Evolutionary conservation across 2,113 vertebrate species (phyloP).

Genomic region (Acrocephalus arundinaceus): DNA sequence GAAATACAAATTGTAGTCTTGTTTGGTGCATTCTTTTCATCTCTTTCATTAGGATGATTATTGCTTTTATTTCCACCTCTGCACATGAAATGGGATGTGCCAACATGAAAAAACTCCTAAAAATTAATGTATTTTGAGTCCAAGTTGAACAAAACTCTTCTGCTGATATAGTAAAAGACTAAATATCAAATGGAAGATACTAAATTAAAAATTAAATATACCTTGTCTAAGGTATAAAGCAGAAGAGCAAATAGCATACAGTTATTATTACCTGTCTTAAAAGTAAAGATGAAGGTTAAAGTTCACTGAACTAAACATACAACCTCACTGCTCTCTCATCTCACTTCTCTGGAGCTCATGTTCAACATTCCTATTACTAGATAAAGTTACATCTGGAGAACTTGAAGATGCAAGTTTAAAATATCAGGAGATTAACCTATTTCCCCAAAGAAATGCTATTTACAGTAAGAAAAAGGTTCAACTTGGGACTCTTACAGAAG

Average conservation of each 20-base stretch:
- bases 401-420: background rate
- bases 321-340: background rate
- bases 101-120: background rate
- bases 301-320: background rate
- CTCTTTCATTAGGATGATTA: background rate
- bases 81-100: background rate
- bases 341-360: background rate
- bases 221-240: background rate
- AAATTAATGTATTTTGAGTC: background rate
- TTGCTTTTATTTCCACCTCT: background rate
- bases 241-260: background rate
- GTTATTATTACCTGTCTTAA: background rate
- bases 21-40: background rate
- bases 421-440: background rate
- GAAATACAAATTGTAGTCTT: background rate
- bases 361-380: background rate
- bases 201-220: background rate
- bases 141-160: background rate
- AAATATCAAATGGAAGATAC: background rate
- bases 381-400: background rate
- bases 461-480: background rate
- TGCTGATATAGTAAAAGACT: background rate
- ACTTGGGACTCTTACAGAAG: background rate
- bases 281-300: background rate
- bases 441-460: background rate